Base-by-base conservation (phyloP, 2,888 invertebrate genomes). In the Cantharis nigra region DNA sequence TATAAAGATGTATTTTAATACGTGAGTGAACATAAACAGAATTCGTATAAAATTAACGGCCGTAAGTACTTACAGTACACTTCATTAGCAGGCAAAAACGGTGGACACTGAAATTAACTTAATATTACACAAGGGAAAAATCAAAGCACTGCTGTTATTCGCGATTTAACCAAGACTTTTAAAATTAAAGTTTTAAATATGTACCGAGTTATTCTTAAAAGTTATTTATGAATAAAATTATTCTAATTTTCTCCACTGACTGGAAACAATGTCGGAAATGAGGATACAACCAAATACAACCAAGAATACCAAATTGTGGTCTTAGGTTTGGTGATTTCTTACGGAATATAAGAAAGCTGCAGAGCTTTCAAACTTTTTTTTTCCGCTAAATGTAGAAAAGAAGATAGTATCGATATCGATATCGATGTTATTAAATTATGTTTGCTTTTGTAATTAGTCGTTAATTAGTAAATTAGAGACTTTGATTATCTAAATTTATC, bases 11-110 rank as follows among this genome's bases (percentile, higher is more conserved):
- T 67, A 67, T 7, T 23, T 67, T 67, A 23, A 67, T 23, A 67
- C 65, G 65, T 26, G 20, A 67, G 26, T 67, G 65, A 67, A 26
- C 26, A 23, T 67, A 67, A 67, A 67, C 65, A 67, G 65, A 23
- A 67, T 67, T 67, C 62, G 75, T 65, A 70, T 71, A 71, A 75
- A 75, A 75, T 75, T 75, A 75, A 75, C 70, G 64, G 75, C 70
- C 65, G 70, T 75, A 63, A 75, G 33, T 49, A 67, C 71, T 70
- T 71, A 33, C 75, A 64, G 75, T 75, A 75, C 75, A 75, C 75
- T 75, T 75, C 75, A 75, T 75, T 75, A 75, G 75, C 75, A 71
- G 63, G 75, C 65, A 70, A 71, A 75, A 75, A 75, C 69, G 75
- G 63, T 71, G 75, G 75, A 75, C 75, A 75, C 75, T 65, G 64